Evolutionary conservation across 2,113 vertebrate species (phyloP), one percentile per base, ranked within the genome.

Genomic region (Xiphophorus couchianus): DNA sequence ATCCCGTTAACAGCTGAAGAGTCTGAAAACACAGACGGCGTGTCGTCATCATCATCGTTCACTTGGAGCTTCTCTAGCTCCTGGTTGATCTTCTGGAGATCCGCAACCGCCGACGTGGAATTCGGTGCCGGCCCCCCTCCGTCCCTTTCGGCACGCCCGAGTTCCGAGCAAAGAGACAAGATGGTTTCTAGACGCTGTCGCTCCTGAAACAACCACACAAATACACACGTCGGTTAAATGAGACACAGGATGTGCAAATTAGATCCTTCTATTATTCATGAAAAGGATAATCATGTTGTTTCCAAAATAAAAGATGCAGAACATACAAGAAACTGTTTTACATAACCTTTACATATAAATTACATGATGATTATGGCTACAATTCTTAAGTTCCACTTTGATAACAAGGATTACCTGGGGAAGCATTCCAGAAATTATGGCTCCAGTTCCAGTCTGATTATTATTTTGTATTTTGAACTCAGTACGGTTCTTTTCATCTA

Each of bases 111-210:
- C 6, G 95, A 94, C 10, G 92, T 88, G 3, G 90, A 62, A 66
- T 61, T 83, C n/a, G 77, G n/a, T 10, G 78, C 25, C 1, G 69
- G 0, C 33, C 66, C 70, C 0, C 92, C 83, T 0, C 90, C 84
- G 29, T 92, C 88, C 0, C 83, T 85, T 25, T 96, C 96, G 0
- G 93, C 62, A 61, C 93, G 94, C n/a, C 95, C 95, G 84, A 96
- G 94, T 68, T 97, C 96, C 0, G 96, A 96, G 71, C 97, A 99
- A 39, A 99, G 93, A 69, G 86, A 97, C 89, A 98, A 91, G 90
- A 99, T 99, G 5, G 97, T 98, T 89, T 99, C 97, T 3, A 99
- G 91, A 2, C 97, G 95, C 91, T 98, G 97, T 3, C 96, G 95
- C 83, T 99, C 97, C 97, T 99, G 31, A 65, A 9, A 79, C 17